These are phyloP conservation scores for Brienomyrus brachyistius DNA, from an alignment of 2,113 vertebrate genomes.

Conservation along the genomic window DNA sequence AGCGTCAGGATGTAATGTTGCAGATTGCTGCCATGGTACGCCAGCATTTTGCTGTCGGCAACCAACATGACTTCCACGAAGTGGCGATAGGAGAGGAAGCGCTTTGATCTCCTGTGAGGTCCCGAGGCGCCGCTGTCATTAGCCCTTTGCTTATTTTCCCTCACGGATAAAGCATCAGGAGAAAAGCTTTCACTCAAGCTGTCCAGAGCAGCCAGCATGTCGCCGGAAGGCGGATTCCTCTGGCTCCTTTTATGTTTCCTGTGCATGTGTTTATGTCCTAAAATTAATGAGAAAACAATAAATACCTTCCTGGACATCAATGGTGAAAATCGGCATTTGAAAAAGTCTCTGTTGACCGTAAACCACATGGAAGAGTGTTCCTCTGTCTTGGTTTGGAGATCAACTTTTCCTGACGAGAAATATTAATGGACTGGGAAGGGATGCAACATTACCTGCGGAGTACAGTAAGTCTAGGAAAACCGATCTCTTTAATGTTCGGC, in stretches of 20 bases:
- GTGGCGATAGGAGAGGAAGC: slow-evolving; percentile 93
- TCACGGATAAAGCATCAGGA: slow-evolving; percentile 43
- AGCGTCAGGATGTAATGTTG: slow-evolving; percentile 94
- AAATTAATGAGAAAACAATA: slow-evolving; percentile 28
- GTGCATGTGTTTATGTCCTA: slow-evolving; percentile 71
- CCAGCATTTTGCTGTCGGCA: slow-evolving; percentile 92
- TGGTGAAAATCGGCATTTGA: not conserved
- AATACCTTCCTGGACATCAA: not conserved
- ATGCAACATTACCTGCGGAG: not conserved
- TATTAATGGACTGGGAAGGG: not conserved
- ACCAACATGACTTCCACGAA: slow-evolving; percentile 98
- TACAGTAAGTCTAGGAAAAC: not conserved
- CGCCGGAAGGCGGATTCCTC: slow-evolving; percentile 40
- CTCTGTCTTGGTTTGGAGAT: not conserved
- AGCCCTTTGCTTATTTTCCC: slow-evolving; percentile 43
- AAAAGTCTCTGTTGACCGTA: not conserved
- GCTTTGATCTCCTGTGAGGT: slow-evolving; percentile 78
- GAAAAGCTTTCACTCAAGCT: slow-evolving; percentile 59
- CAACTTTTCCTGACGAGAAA: not conserved
- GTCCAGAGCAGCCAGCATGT: slow-evolving; percentile 62
- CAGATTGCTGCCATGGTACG: slow-evolving; percentile 86
- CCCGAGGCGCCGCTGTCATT: slow-evolving; percentile 61
- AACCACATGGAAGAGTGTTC: not conserved
- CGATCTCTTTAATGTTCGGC: not conserved
- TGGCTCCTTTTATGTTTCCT: slow-evolving; percentile 58